Conservation (phyloP, 1,140 invertebrate species). For the Latrodectus geometricus region DNA sequence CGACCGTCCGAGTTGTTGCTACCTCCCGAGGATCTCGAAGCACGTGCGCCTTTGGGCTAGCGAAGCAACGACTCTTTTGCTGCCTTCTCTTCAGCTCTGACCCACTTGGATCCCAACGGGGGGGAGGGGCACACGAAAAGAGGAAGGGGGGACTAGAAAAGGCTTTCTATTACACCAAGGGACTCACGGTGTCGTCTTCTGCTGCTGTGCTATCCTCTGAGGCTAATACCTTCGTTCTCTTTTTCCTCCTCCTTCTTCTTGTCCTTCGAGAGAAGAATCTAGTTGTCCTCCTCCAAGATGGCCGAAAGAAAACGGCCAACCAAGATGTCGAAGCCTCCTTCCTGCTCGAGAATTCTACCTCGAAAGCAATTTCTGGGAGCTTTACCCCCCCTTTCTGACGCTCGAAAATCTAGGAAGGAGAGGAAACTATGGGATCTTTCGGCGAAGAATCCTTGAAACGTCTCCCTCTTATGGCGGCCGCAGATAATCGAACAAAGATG, state of each 20-base stretch:
- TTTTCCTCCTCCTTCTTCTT: constrained; percentile 6
- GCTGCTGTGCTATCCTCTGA: constrained; percentile 23
- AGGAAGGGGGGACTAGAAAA: constrained; percentile 4
- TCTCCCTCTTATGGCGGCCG: no score
- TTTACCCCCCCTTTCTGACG: not conserved
- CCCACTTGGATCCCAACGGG: constrained; percentile 38
- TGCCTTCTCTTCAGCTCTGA: constrained; percentile 14
- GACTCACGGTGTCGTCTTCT: constrained; percentile 50
- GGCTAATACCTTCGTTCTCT: constrained; percentile 51
- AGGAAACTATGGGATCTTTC: not conserved
- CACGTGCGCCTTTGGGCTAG: constrained; percentile 49
- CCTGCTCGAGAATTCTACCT: not conserved
- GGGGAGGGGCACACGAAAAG: not conserved
- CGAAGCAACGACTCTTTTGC: constrained; percentile 7
- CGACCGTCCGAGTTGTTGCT: constrained; percentile 58
- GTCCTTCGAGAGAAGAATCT: constrained; percentile 47
- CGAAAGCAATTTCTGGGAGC: not conserved
- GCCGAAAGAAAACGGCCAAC: constrained; percentile 49
- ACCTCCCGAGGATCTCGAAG: constrained; percentile 32
- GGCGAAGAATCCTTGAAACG: no score
- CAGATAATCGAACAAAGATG: no score
- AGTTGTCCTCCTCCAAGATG: constrained; percentile 52
- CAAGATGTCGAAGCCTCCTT: constrained; percentile 53
- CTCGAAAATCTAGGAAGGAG: not conserved
- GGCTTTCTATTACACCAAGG: constrained; percentile 59